These are phyloP conservation scores for Sesamia inferens DNA, from an alignment of 2,888 invertebrate genomes.

Conservation along the genomic window DNA sequence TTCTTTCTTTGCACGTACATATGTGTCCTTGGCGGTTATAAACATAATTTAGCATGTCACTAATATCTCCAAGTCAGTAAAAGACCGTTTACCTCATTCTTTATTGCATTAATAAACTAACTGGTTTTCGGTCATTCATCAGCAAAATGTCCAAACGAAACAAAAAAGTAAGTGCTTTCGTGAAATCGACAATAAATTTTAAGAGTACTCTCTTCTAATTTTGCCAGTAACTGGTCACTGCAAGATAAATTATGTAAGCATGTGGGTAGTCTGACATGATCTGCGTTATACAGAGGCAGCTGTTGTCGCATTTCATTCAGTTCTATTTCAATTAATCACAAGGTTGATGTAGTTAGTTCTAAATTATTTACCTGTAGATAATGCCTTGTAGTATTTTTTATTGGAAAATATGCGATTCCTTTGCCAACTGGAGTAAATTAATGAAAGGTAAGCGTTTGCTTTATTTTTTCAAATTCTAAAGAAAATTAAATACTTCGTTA, in stretches of 20 bases:
- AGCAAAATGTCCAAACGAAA: background rate
- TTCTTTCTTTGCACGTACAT: too few species aligned
- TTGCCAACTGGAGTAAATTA: slow-evolving; percentile 17
- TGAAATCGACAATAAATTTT: slow-evolving; percentile 6
- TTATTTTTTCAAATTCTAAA: background rate
- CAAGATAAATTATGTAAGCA: slow-evolving; percentile 29
- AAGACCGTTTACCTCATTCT: background rate
- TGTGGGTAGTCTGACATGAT: slow-evolving; percentile 47
- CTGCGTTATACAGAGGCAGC: slow-evolving; percentile 60
- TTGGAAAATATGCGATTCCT: background rate
- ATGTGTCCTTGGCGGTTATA: background rate
- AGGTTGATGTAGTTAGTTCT: slow-evolving; percentile 65
- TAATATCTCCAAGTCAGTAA: background rate
- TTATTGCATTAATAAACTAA: slow-evolving; percentile 5
- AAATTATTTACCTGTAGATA: slow-evolving; percentile 48
- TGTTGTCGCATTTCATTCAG: slow-evolving; percentile 63
- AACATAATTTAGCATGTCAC: background rate
- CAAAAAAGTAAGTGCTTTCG: background rate
- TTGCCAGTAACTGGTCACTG: slow-evolving; percentile 36
- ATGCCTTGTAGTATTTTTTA: slow-evolving; percentile 23
- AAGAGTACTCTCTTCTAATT: slow-evolving; percentile 17
- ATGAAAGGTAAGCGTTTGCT: background rate
- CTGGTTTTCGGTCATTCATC: slow-evolving; percentile 13
- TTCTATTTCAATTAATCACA: slow-evolving; percentile 68
- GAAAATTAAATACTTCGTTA: background rate